phyloP scores from a whole-genome alignment of 2,113 vertebrate genomes.

The Myiozetetes cayanensis region DNA sequence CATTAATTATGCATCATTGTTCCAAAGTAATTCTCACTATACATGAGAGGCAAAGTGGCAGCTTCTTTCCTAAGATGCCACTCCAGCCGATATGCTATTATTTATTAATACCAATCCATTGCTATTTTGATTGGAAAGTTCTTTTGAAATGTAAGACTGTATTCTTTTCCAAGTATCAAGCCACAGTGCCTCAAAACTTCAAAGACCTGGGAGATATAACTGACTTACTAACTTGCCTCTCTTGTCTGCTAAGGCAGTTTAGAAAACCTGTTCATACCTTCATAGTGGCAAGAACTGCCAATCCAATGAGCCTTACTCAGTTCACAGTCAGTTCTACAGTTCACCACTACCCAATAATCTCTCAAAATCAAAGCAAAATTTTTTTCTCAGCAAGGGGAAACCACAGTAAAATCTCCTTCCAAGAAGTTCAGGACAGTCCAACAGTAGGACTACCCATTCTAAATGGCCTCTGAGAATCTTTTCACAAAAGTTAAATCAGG shows the following conservation, averaged over 20 bases:
- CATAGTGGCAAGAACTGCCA: neutral
- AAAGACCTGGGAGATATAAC: neutral
- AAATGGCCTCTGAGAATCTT: neutral
- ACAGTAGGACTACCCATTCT: neutral
- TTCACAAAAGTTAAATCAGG: neutral
- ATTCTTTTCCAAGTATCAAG: neutral
- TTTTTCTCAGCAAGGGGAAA: neutral
- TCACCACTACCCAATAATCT: neutral
- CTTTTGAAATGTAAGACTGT: neutral
- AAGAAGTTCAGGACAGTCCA: neutral
- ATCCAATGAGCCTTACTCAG: neutral
- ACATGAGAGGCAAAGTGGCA: neutral
- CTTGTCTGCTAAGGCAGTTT: neutral
- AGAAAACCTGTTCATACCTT: neutral
- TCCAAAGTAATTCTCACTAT: neutral
- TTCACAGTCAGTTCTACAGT: neutral
- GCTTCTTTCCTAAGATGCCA: neutral
- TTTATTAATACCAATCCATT: neutral
- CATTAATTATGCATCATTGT: conserved; percentile 14
- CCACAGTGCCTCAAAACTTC: neutral
- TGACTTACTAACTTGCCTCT: neutral
- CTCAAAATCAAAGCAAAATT: neutral
- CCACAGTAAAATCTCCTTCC: neutral
- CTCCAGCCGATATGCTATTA: neutral
- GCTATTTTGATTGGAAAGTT: neutral